A percentile compares a stretch with the other conserved stretches of the same genome.
These are phyloP conservation scores for Hofmannophila pseudospretella DNA, from an alignment of 2,888 invertebrate genomes.

Conservation along the genomic window DNA sequence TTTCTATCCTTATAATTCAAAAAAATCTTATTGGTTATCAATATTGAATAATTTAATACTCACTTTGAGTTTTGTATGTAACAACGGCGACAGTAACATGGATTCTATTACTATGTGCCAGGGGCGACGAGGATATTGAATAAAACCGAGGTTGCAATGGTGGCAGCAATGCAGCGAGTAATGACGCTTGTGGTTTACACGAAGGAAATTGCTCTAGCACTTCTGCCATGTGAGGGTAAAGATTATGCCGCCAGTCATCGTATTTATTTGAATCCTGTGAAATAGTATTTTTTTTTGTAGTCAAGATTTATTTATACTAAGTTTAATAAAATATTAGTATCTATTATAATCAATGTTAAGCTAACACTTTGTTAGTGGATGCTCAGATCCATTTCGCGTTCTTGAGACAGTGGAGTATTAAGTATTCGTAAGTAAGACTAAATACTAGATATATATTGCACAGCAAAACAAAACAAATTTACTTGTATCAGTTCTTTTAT, in stretches of 20 bases:
- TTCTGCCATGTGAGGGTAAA: constrained; percentile 90
- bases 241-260: constrained; percentile 94
- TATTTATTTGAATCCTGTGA: constrained; percentile 91
- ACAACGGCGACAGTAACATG: constrained; percentile 96
- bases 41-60: constrained; percentile 23
- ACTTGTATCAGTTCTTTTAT: constrained; percentile 86
- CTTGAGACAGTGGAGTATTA: too few species aligned
- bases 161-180: constrained; percentile 89
- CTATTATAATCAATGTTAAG: too few species aligned
- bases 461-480: too few species aligned
- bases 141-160: constrained; percentile 94
- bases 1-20: neutral
- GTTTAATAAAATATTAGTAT: too few species aligned
- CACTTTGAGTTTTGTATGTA: constrained; percentile 88
- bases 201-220: constrained; percentile 93
- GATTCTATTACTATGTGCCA: constrained; percentile 84
- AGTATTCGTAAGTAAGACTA: too few species aligned
- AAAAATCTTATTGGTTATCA: too few species aligned
- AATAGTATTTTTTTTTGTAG: neutral
- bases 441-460: too few species aligned
- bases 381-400: too few species aligned
- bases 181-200: constrained; percentile 87
- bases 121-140: constrained; percentile 93
- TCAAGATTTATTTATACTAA: neutral
- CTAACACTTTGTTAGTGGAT: too few species aligned